Evolutionary conservation across 2,888 invertebrate genomes (phyloP).

Genomic region (Hesperia comma): DNA sequence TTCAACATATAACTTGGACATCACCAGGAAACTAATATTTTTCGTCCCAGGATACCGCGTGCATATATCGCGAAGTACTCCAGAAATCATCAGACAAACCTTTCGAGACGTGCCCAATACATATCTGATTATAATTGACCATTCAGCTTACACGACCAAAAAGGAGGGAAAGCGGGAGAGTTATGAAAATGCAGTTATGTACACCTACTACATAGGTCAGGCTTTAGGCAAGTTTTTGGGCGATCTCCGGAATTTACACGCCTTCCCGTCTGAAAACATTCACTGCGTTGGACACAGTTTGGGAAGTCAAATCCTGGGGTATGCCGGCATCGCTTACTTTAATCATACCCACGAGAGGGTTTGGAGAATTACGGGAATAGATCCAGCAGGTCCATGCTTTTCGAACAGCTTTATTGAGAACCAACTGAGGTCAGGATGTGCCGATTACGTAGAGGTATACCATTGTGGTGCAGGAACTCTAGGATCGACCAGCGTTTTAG

Average conservation of each 20-base stretch:
- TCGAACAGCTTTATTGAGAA: constrained; percentile 69
- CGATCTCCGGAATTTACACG: constrained; percentile 54
- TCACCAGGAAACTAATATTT: constrained; percentile 65
- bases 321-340: constrained; percentile 59
- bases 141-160: constrained; percentile 69
- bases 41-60: constrained; percentile 78
- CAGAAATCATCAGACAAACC: constrained; percentile 65
- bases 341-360: constrained; percentile 65
- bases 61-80: constrained; percentile 65
- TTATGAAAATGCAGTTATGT: constrained; percentile 70
- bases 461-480: constrained; percentile 85
- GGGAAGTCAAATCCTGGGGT: constrained; percentile 71
- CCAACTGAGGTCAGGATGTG: constrained; percentile 81
- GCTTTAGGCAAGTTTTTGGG: constrained; percentile 66
- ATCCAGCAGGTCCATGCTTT: constrained; percentile 78
- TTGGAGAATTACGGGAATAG: constrained; percentile 69
- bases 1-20: constrained; percentile 62
- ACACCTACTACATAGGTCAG: constrained; percentile 65
- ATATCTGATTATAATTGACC: constrained; percentile 73
- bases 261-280: constrained; percentile 66
- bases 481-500: constrained; percentile 78
- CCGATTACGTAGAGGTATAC: constrained; percentile 83
- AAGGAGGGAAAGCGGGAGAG: constrained; percentile 64
- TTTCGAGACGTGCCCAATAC: constrained; percentile 66
- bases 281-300: constrained; percentile 74